phyloP scores from a whole-genome alignment of 2,888 invertebrate genomes.

The Drosophila barbarae region DNA sequence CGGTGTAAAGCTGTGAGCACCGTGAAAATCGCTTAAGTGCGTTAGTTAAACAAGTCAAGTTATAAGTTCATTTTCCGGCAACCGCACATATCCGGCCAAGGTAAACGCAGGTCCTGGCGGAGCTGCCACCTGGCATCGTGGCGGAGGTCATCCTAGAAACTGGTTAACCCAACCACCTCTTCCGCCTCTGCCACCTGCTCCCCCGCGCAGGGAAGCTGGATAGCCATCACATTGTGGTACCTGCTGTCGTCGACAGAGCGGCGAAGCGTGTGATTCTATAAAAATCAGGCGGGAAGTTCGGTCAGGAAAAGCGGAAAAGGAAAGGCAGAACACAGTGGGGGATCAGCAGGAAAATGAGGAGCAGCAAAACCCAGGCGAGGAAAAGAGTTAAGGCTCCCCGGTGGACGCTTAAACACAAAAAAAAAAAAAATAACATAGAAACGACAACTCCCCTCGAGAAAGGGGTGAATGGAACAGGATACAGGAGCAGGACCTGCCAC shows the following conservation, averaged over 20 bases:
- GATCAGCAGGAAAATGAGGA: background rate
- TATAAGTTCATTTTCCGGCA: constrained; percentile 73
- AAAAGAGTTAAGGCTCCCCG: constrained; percentile 65
- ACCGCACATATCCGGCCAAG: constrained; percentile 68
- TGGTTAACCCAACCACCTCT: background rate
- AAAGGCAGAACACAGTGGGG: constrained; percentile 9
- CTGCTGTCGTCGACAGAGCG: constrained; percentile 52
- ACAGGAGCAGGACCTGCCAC: constrained; percentile 56
- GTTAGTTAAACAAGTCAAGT: constrained; percentile 73
- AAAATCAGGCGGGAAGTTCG: constrained; percentile 53
- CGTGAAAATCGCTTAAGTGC: constrained; percentile 68
- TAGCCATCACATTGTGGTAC: constrained; percentile 24
- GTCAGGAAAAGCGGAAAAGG: constrained; percentile 40
- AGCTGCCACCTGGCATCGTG: background rate
- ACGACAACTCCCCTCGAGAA: constrained; percentile 12
- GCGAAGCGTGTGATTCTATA: constrained; percentile 70
- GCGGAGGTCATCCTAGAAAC: constrained; percentile 3
- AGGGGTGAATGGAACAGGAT: constrained; percentile 14
- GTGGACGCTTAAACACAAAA: constrained; percentile 55
- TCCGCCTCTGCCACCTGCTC: no score
- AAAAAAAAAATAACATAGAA: background rate
- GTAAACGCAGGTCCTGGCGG: constrained; percentile 47
- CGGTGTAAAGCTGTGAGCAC: background rate
- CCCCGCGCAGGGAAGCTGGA: background rate
- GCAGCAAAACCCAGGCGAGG: constrained; percentile 33